These are phyloP conservation scores for Eudyptes chrysolophus DNA, from an alignment of 2,113 vertebrate genomes.

Conservation along the genomic window DNA sequence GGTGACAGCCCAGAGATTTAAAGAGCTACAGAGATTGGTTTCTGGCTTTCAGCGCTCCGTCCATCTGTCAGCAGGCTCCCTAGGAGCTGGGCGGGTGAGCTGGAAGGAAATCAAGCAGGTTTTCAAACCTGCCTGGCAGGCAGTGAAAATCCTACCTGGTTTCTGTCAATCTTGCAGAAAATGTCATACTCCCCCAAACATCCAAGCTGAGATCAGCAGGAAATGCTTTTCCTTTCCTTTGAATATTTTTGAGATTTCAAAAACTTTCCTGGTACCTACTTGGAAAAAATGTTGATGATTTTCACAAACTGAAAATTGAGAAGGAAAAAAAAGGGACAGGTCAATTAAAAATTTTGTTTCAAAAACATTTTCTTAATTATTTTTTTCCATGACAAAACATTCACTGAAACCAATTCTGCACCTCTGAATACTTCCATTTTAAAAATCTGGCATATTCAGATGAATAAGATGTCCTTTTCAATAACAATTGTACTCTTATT, in stretches of 20 bases:
- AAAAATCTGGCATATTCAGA: background rate
- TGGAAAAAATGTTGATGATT: background rate
- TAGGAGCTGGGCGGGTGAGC: background rate
- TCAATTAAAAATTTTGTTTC: background rate
- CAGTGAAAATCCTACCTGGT: background rate
- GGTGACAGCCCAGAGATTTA: background rate
- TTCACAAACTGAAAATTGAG: background rate
- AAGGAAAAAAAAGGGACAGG: too few relatives aligned
- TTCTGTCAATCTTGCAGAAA: background rate
- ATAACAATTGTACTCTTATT: background rate
- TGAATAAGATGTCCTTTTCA: background rate
- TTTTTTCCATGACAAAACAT: background rate
- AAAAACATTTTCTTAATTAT: background rate
- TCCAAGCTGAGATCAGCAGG: background rate
- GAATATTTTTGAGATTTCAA: background rate
- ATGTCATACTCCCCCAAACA: background rate
- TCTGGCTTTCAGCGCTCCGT: background rate
- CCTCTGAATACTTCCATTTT: background rate
- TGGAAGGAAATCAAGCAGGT: slow-evolving; percentile 31
- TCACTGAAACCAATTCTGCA: background rate
- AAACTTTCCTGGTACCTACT: background rate
- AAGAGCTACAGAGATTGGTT: background rate
- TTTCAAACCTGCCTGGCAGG: slow-evolving; percentile 39
- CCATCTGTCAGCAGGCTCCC: background rate
- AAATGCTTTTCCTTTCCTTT: background rate